phyloP scores from a whole-genome alignment of 2,888 invertebrate species.

The Dryomyza anilis region DNA sequence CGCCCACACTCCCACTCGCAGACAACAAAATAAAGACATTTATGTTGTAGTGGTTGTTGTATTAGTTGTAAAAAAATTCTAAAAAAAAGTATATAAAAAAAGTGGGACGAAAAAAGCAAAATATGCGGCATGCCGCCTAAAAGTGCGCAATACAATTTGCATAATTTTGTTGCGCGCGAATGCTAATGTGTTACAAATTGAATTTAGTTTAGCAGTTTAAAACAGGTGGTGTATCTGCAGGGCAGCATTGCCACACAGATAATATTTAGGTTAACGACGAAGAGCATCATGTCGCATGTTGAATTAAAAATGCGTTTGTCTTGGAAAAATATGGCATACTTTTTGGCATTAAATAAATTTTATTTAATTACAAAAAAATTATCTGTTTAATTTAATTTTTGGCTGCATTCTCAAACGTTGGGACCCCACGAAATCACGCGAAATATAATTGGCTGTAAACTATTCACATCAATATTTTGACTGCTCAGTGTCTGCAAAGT shows the following conservation, averaged over 20 bases:
- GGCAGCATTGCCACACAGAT: too few species aligned
- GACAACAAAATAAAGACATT: constrained; percentile 33
- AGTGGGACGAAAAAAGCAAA: not conserved
- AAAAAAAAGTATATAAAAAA: too few species aligned
- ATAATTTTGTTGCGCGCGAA: constrained; percentile 46
- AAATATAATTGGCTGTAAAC: constrained; percentile 43
- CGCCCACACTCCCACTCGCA: constrained; percentile 27
- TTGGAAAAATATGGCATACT: too few species aligned
- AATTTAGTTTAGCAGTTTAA: constrained; percentile 36
- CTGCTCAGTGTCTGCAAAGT: constrained; percentile 41
- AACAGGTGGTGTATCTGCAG: not conserved
- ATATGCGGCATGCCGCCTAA: constrained; percentile 37
- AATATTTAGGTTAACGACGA: too few species aligned
- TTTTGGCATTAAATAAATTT: too few species aligned
- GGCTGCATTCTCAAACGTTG: not conserved
- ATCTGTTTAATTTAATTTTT: too few species aligned
- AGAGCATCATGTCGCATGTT: too few species aligned
- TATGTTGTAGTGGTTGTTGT: constrained; percentile 4
- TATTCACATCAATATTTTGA: constrained; percentile 43
- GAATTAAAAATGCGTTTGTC: too few species aligned
- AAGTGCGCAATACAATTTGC: constrained; percentile 51
- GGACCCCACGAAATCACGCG: constrained; percentile 53
- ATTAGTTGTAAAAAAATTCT: not conserved
- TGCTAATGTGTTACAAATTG: constrained; percentile 55
- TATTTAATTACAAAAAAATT: too few species aligned